Percentiles rank a stretch among this genome's conserved stretches.
phyloP scores from a whole-genome alignment of 2,888 invertebrate species.

The Stomorhina lunata region DNA sequence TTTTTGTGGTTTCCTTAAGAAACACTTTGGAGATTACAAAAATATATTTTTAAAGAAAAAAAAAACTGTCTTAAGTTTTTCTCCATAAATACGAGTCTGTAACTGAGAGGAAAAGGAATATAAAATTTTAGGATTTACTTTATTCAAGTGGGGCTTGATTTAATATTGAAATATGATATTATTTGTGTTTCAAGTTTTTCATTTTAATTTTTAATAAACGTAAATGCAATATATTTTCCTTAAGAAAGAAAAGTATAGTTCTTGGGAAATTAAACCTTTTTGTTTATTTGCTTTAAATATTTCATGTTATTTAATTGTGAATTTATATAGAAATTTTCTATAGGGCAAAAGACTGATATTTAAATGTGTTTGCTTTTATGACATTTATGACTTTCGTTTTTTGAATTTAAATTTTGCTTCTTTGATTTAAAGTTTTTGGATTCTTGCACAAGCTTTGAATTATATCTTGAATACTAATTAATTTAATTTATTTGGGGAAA shows the following conservation, averaged over 20 bases:
- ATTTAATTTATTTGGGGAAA: slow-evolving; percentile 6
- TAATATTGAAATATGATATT: background rate
- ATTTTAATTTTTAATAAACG: no score
- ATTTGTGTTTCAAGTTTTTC: no score
- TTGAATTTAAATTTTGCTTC: background rate
- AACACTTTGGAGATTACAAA: background rate
- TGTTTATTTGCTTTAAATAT: no score
- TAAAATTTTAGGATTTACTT: background rate
- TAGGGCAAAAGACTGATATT: no score
- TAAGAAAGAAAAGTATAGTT: no score
- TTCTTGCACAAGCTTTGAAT: background rate
- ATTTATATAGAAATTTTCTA: no score
- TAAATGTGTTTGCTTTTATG: no score
- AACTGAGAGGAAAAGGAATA: background rate
- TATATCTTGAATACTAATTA: slow-evolving; percentile 30
- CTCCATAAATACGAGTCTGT: background rate
- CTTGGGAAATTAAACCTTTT: no score
- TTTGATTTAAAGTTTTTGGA: background rate
- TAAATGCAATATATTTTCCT: no score
- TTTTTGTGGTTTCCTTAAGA: slow-evolving; percentile 3
- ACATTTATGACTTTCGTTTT: background rate
- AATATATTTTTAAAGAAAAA: background rate
- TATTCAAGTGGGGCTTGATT: background rate
- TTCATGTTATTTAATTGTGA: no score
- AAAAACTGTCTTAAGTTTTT: no score